phyloP scores from a whole-genome alignment of 2,888 invertebrate species.

The Vandiemenella viatica region DNA sequence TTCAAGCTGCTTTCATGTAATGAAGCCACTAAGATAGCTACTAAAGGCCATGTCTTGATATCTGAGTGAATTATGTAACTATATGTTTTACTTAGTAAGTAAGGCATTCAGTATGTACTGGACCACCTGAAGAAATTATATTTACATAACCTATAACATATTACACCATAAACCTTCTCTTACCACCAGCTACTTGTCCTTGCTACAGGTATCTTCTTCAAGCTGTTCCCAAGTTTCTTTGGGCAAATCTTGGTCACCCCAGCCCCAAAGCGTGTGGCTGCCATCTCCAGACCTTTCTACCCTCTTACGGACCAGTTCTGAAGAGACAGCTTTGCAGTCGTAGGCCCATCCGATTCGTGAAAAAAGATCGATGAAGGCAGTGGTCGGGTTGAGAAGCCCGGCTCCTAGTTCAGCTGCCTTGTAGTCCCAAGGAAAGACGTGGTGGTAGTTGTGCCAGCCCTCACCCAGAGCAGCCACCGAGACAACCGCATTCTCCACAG shows the following conservation, averaged over 20 bases:
- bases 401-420: slow-evolving; percentile 72
- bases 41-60: no score
- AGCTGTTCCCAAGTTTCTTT: no score
- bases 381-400: slow-evolving; percentile 34
- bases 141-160: no score
- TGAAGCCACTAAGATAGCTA: no score
- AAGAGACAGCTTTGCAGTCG: slow-evolving; percentile 43
- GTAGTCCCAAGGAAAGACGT: slow-evolving; percentile 88
- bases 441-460: slow-evolving; percentile 92
- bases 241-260: slow-evolving; percentile 64
- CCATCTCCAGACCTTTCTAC: slow-evolving; percentile 62
- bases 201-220: no score
- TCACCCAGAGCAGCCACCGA: slow-evolving; percentile 62
- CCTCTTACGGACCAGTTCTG: slow-evolving; percentile 52
- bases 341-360: slow-evolving; percentile 32
- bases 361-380: slow-evolving; percentile 37
- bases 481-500: slow-evolving; percentile 60
- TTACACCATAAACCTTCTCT: no score
- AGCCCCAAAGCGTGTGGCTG: slow-evolving; percentile 58
- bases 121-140: no score
- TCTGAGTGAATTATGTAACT: no score
- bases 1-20: no score
- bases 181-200: no score
- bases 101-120: no score
- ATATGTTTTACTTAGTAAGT: no score